Evolutionary conservation across 2,888 invertebrate genomes (phyloP).

Genomic region (Philonicus albiceps): DNA sequence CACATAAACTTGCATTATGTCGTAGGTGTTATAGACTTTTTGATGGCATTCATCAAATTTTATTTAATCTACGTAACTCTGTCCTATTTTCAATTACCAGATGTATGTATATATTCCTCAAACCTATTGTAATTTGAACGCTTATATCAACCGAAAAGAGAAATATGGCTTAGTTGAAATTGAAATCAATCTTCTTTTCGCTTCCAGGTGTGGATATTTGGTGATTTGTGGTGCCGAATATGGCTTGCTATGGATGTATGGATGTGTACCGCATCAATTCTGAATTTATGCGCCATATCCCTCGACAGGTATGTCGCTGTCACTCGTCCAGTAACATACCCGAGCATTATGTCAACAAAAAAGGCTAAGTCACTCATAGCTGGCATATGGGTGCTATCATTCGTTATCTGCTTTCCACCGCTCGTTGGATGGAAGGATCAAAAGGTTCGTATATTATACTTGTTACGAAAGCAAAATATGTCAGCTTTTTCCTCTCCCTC

Average conservation of each 20-base stretch:
- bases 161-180: not conserved
- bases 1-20: not conserved
- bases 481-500: too few species aligned
- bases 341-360: conserved; percentile 86
- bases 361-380: conserved; percentile 87
- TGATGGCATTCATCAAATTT: not conserved
- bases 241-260: conserved; percentile 98
- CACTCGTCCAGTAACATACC: conserved; percentile 94
- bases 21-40: not conserved
- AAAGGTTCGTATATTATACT: conserved; percentile 64
- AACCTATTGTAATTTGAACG: not conserved
- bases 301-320: conserved; percentile 96
- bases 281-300: conserved; percentile 95
- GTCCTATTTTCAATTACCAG: not conserved
- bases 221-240: conserved; percentile 93
- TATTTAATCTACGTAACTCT: not conserved
- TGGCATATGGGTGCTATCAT: conserved; percentile 94
- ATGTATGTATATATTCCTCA: too few species aligned
- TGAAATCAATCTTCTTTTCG: conserved; percentile 39
- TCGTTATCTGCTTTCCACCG: conserved; percentile 96
- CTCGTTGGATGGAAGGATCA: conserved; percentile 91
- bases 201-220: conserved; percentile 93
- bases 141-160: not conserved
- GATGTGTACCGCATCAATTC: conserved; percentile 98
- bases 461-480: not conserved